Evolutionary conservation across 2,888 invertebrate species (phyloP), one percentile per base, ranked within the genome.

Genomic region (Cistogaster globosa): DNA sequence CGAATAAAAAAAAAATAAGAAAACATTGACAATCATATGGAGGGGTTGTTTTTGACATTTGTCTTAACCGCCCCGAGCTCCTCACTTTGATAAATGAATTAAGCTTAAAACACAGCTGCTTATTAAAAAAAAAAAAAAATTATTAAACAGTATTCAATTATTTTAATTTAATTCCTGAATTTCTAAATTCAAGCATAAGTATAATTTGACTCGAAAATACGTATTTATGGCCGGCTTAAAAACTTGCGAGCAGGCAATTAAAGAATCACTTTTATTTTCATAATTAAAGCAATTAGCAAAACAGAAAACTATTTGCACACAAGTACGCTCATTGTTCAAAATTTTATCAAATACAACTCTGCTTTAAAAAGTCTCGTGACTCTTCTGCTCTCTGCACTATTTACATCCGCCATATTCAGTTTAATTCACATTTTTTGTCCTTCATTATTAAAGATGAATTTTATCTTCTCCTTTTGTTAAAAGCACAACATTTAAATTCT

Each of bases 41-140:
- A 77, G 77, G 78, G 84, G 84, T 81, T 69, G 81, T 53, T 84
- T 81, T 74, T 81, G 84, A 84, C 84, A 84, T 81, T 84, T 84
- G 81, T 53, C 48, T 51, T 72, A 62, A 68, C 68, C 22, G 63
- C 81, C 75, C 75, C 55, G 36, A 22, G 68, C 55, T 57, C 36
- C 55, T 32, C 51, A 22, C 38, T 32, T 53, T 9, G 0, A 1
- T 12, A 51, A 32, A 38, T 51, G n/a, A 65, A 38, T 9, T 42
- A 80, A 45, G 5, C 67, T 67, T 69, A 36, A 72, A 71, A 67
- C 42, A 71, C 84, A 80, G 80, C 84, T 80, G 84, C 76, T 76
- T 3, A 38, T 20, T n/a, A 45, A 32, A 48, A 48, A 63, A 22
- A 20, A 55, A 16, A 26, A 26, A 26, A 26, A 26, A 58, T 58